Evolutionary conservation across 2,113 vertebrate species (phyloP), one percentile per base, ranked within the genome.

Genomic region (Antidorcas marsupialis): DNA sequence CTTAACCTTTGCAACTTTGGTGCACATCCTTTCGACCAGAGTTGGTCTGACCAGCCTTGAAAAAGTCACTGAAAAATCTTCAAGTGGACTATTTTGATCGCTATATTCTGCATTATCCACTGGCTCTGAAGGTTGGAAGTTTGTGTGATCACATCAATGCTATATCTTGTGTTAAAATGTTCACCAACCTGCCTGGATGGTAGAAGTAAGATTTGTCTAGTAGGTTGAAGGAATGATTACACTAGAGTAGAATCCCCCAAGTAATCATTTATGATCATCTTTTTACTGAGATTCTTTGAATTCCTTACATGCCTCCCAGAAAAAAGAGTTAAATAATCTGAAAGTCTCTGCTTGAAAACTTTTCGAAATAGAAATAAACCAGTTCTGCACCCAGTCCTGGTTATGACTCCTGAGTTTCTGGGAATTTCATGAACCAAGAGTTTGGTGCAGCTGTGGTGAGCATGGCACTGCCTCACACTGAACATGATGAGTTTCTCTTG

Each of bases 51-150:
- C 97, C 98, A 1, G 62, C 87, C 7, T 95, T 99, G 96, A 99
- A 99, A 97, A 62, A 62, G 60, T 62, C 28, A 62, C 28, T 62
- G 60, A 62, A 62, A 62, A 33, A 15, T 62, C 60, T 33, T 62
- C 60, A 62, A 98, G 85, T 99, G 62, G 99, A 99, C 97, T 99
- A 99, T 96, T 96, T 99, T 47, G 99, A 99, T 95, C 99, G 99
- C 47, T 99, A 98, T 92, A 95, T 99, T 21, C 97, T 99, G 43
- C 99, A 99, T 95, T 98, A 98, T 52, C 99, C 99, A 1, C 94
- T 98, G 82, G 98, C 99, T 97, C 98, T 99, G 96, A 98, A 99
- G 99, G 99, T 99, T 97, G 23, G 60, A 23, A 23, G 13, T 5
- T 39, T 17, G 2, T 23, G 4, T 50, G 3, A n/a, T 81, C 28